These are phyloP conservation scores for Osmoderma eremita DNA, from an alignment of 2,888 invertebrate genomes.

Conservation along the genomic window DNA sequence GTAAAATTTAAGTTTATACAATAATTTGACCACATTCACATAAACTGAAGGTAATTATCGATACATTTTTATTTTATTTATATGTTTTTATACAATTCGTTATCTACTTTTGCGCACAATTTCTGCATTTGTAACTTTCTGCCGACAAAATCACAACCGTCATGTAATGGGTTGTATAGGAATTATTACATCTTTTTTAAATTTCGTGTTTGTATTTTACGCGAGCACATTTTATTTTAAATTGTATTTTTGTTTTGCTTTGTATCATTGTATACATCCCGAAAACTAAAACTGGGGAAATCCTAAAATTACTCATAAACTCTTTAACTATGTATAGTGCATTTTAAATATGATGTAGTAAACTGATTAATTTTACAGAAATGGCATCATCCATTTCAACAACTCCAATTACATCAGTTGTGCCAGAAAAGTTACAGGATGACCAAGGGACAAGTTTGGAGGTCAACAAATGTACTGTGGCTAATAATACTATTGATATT, in stretches of 20 bases:
- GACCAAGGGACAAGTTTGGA: slow-evolving; percentile 39
- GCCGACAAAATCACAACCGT: slow-evolving; percentile 47
- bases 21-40: slow-evolving; percentile 43
- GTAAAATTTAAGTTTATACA: slow-evolving; percentile 55
- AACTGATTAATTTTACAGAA: slow-evolving; percentile 53
- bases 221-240: background rate
- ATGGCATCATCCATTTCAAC: slow-evolving; percentile 53
- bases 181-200: slow-evolving; percentile 42
- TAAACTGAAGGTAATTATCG: slow-evolving; percentile 51
- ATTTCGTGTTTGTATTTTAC: slow-evolving; percentile 20
- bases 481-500: slow-evolving; percentile 42
- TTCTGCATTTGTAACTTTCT: slow-evolving; percentile 46
- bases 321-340: slow-evolving; percentile 45
- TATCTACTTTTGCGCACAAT: background rate
- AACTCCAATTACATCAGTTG: slow-evolving; percentile 31
- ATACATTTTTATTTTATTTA: slow-evolving; percentile 48
- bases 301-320: slow-evolving; percentile 36
- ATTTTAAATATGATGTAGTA: slow-evolving; percentile 47
- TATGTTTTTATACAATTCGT: slow-evolving; percentile 39
- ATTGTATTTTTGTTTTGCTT: slow-evolving; percentile 19
- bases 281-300: background rate
- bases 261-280: slow-evolving; percentile 10
- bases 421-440: slow-evolving; percentile 35
- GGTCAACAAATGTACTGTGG: slow-evolving; percentile 27
- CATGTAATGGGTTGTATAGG: slow-evolving; percentile 45